These are phyloP conservation scores for Diarsia dahlii DNA, from an alignment of 2,888 invertebrate genomes.

Conservation along the genomic window DNA sequence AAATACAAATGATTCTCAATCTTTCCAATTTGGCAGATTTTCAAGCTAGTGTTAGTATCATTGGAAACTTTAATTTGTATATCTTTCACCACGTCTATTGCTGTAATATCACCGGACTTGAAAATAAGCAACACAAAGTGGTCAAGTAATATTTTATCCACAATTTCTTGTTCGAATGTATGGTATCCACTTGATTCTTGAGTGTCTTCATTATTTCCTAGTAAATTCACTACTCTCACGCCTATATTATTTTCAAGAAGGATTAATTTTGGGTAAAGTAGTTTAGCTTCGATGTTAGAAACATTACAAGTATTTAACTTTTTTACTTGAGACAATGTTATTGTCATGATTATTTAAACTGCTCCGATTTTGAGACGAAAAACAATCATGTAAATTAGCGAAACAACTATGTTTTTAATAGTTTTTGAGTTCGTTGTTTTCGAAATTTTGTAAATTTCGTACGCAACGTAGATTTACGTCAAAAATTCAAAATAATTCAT, in stretches of 20 bases:
- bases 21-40: constrained; percentile 73
- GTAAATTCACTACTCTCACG: constrained; percentile 72
- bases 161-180: constrained; percentile 74
- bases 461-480: constrained; percentile 50
- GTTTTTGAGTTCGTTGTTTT: constrained; percentile 27
- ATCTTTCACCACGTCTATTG: constrained; percentile 74
- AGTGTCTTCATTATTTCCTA: constrained; percentile 64
- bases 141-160: constrained; percentile 73
- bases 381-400: background rate
- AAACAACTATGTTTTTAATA: background rate
- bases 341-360: constrained; percentile 56
- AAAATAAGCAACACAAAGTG: constrained; percentile 80
- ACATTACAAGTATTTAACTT: constrained; percentile 60
- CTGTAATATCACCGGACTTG: constrained; percentile 76
- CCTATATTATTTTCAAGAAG: constrained; percentile 72
- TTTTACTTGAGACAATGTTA: constrained; percentile 52
- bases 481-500: background rate
- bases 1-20: constrained; percentile 72
- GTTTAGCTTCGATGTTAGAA: constrained; percentile 69
- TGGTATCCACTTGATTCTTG: constrained; percentile 53
- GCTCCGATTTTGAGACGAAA: background rate
- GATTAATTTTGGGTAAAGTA: constrained; percentile 80
- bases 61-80: constrained; percentile 72
- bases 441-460: constrained; percentile 26
- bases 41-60: constrained; percentile 71